These are phyloP conservation scores for Zosterops lateralis DNA, from an alignment of 2,113 vertebrate genomes.

Conservation along the genomic window DNA sequence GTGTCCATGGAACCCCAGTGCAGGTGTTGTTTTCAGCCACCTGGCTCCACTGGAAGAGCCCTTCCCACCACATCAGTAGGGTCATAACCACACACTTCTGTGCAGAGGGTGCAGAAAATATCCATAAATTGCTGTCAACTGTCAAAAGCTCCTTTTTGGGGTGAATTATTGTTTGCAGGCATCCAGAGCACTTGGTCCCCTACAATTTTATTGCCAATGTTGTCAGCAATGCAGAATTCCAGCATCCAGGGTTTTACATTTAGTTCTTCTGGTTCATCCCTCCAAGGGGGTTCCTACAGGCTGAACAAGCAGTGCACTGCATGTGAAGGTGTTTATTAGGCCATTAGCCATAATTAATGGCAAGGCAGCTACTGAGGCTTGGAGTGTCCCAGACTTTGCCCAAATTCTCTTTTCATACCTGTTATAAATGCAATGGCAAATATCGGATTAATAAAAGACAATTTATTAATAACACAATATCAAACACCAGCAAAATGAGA, in stretches of 20 bases:
- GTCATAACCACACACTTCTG: not conserved
- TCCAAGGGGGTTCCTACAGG: not conserved
- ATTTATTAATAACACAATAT: no score
- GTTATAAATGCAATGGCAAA: no score
- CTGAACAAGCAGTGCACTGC: not conserved
- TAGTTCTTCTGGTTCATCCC: not conserved
- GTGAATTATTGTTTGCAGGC: not conserved
- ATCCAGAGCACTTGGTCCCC: not conserved
- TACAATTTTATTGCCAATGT: rapidly evolving
- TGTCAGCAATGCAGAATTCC: not conserved
- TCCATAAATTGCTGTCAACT: not conserved
- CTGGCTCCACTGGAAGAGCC: not conserved
- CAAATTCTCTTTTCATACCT: not conserved
- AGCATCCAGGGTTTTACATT: not conserved
- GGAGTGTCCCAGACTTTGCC: not conserved
- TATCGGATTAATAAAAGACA: no score
- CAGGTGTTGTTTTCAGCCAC: not conserved
- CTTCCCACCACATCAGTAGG: rapidly evolving
- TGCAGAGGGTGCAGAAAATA: not conserved
- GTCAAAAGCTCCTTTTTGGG: not conserved
- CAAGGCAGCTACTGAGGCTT: not conserved
- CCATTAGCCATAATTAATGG: not conserved
- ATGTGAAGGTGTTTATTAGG: constrained; percentile 8
- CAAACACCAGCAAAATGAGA: no score
- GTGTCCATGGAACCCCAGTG: not conserved